A percentile compares a stretch with the other conserved stretches of the same genome.
Conservation (phyloP, 2,888 invertebrate genomes). For the Hetaerina titia region DNA sequence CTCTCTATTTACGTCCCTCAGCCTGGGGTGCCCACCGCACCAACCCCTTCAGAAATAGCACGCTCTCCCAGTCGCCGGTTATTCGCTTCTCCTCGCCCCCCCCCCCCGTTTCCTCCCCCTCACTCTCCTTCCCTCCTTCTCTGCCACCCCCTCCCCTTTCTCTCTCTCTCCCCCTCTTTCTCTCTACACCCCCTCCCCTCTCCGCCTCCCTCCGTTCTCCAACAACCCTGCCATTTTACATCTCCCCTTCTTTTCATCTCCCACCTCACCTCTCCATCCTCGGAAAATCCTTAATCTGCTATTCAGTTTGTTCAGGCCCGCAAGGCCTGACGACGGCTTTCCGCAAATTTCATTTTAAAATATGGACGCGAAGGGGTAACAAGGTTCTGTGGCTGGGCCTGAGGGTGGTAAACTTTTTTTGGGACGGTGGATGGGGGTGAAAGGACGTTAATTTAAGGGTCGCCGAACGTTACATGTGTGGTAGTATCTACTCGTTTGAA, state of each 20-base stretch:
- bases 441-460: no score
- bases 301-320: background rate
- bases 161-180: background rate
- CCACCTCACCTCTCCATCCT: background rate
- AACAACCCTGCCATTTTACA: background rate
- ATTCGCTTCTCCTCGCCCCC: background rate
- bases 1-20: conserved; percentile 52
- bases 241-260: background rate
- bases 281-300: background rate
- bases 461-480: no score
- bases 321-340: background rate
- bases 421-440: no score
- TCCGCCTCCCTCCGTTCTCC: background rate
- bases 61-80: conserved; percentile 51
- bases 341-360: background rate
- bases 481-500: no score
- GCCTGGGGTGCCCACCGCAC: conserved; percentile 43
- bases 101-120: background rate
- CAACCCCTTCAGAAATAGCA: conserved; percentile 52
- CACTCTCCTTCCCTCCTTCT: background rate
- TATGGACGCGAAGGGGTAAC: no score
- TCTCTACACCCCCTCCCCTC: conserved; percentile 36
- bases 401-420: no score
- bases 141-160: background rate
- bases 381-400: no score